Evolutionary conservation across 2,888 invertebrate species (phyloP).

Genomic region (Antheraea assamensis): DNA sequence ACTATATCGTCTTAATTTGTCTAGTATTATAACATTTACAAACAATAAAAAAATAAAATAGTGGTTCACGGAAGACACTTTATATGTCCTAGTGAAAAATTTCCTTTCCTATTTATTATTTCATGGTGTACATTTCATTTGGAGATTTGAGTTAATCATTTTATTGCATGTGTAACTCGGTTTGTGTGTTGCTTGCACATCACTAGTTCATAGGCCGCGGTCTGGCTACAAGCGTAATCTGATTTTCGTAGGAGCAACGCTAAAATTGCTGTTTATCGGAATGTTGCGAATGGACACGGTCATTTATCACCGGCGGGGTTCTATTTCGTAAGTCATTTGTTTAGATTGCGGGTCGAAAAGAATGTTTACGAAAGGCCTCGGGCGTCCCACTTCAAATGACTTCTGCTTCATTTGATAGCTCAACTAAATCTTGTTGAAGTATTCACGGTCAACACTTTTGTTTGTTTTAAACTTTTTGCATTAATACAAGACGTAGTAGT

Average conservation of each 20-base stretch:
- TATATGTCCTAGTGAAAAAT: no score
- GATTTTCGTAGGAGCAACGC: conserved; percentile 29
- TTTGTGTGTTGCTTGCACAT: background rate
- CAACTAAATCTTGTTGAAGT: background rate
- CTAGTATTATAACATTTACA: no score
- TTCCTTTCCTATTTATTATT: no score
- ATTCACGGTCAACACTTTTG: background rate
- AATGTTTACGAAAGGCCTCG: conserved; percentile 11
- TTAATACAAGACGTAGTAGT: background rate
- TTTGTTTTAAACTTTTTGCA: background rate
- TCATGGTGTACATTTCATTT: no score
- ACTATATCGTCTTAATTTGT: no score
- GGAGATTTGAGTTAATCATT: background rate
- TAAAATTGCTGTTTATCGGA: conserved; percentile 33
- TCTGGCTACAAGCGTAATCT: conserved; percentile 23
- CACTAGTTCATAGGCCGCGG: conserved; percentile 3
- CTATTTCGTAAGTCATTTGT: conserved; percentile 25
- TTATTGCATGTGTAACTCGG: background rate
- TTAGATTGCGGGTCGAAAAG: conserved; percentile 12
- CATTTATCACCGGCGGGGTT: conserved; percentile 13
- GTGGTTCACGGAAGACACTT: no score
- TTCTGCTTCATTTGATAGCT: conserved; percentile 1
- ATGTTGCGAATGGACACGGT: conserved; percentile 25
- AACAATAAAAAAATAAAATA: no score
- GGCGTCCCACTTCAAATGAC: background rate